Evolutionary conservation across 2,797 vertebrate species (phyloP).

Genomic region (Tokudaia tokunoshimensis): DNA sequence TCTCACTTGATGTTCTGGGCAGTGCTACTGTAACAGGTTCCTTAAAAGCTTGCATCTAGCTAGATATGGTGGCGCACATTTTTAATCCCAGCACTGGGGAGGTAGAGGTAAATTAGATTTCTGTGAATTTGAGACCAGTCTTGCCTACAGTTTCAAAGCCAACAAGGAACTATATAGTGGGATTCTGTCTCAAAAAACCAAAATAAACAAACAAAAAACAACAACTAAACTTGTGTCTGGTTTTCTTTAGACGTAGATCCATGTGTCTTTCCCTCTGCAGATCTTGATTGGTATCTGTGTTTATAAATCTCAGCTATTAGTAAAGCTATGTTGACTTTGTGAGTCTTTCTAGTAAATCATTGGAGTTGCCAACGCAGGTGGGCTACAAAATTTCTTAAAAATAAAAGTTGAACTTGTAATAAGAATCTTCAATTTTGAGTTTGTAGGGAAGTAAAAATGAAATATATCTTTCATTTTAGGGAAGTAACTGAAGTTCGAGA

Average conservation of each 20-base stretch:
- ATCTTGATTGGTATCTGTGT: slow-evolving; percentile 26
- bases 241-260: neutral
- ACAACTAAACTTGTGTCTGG: neutral
- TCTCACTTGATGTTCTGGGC: neutral
- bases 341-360: neutral
- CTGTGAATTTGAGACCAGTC: neutral
- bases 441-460: slow-evolving; percentile 56
- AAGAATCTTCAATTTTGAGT: slow-evolving; percentile 1
- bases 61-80: neutral
- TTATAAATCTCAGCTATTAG: slow-evolving; percentile 24
- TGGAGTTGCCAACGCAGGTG: neutral
- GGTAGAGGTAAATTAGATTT: neutral
- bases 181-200: neutral
- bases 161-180: neutral
- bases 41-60: neutral
- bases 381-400: slow-evolving; percentile 7
- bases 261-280: neutral
- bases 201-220: neutral
- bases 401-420: slow-evolving; percentile 28
- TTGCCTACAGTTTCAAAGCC: neutral
- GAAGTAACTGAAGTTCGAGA: slow-evolving; percentile 86
- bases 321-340: neutral
- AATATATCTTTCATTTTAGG: slow-evolving; percentile 81
- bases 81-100: neutral
- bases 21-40: neutral